Base-by-base conservation (phyloP, 2,113 vertebrate species). In the Nerophis lumbriciformis region DNA sequence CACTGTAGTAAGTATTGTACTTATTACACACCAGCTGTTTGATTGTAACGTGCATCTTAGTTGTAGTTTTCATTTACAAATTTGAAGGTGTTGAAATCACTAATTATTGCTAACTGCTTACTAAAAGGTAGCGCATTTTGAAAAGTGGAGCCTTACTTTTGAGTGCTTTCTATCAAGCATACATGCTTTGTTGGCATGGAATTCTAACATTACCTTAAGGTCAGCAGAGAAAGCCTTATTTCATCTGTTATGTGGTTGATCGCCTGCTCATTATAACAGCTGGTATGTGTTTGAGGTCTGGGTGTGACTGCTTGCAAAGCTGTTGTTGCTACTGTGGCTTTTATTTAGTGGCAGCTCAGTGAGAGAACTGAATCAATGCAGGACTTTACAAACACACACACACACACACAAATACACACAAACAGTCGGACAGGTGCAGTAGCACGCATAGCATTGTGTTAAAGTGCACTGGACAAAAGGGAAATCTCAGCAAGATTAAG, bases 361-460 rank as follows among this genome's bases (percentile, higher is more conserved):
- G 56, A 54, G 55, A 76, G 37, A 5, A 6, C 54, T 56, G 50
- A 66, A 65, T 78, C 77, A 80, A 61, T 39, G 9, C 61, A 74
- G 72, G 76, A 84, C 80, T 86, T 84, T 76, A 79, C 36, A 51
- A 60, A 57, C 38, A 55, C 64, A 49, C 56, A 35, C 64, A 49
- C 56, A 35, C 48, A 53, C 47, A 50, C 55, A 37, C 59, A 28
- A 39, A 28, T 53, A 16, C 65, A 54, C 55, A 65, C 61, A 55
- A 42, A 35, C 62, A 36, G 65, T 15, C 36, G 39, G 21, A 50
- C 66, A 58, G 48, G 61, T 63, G 59, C 42, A 42, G 15, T 50
- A 42, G 49, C 12, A 63, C 69, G 63, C 63, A 61, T 53, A 59
- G 54, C 39, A 11, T 62, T 59, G 49, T 47, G 53, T 48, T 68